These are phyloP conservation scores for Steinernema khuongi DNA, from an alignment of 1,140 invertebrate species.

Conservation along the genomic window DNA sequence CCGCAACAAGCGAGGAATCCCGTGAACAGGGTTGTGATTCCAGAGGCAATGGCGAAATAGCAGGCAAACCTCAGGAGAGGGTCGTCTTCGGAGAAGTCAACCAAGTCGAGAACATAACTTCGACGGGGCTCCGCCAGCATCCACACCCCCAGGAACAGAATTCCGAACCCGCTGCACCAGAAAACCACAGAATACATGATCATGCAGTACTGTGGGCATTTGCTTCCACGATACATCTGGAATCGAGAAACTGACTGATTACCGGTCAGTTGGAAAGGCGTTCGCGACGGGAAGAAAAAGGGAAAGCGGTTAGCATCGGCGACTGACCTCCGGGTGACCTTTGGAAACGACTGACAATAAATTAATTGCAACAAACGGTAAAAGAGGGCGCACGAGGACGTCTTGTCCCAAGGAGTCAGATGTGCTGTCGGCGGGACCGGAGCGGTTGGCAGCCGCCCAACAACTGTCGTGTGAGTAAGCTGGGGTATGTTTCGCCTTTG, in stretches of 20 bases:
- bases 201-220: constrained; percentile 8
- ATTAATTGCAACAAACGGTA: background rate
- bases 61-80: constrained; percentile 36
- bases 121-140: constrained; percentile 37
- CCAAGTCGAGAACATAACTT: constrained; percentile 36
- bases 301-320: background rate
- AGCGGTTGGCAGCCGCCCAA: background rate
- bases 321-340: background rate
- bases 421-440: background rate
- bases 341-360: background rate
- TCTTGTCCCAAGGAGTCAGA: background rate
- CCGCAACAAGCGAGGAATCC: constrained; percentile 38
- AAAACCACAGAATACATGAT: background rate
- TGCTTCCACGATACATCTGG: background rate
- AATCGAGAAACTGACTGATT: too few relatives aligned
- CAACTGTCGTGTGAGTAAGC: background rate
- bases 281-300: too few relatives aligned
- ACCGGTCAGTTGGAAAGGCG: too few relatives aligned
- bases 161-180: background rate
- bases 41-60: constrained; percentile 25
- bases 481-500: too few relatives aligned
- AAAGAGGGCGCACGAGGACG: background rate
- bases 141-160: constrained; percentile 37
- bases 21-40: constrained; percentile 30
- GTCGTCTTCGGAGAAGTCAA: constrained; percentile 41